phyloP scores from a whole-genome alignment of 2,888 invertebrate species.

The Eurytoma californica region DNA sequence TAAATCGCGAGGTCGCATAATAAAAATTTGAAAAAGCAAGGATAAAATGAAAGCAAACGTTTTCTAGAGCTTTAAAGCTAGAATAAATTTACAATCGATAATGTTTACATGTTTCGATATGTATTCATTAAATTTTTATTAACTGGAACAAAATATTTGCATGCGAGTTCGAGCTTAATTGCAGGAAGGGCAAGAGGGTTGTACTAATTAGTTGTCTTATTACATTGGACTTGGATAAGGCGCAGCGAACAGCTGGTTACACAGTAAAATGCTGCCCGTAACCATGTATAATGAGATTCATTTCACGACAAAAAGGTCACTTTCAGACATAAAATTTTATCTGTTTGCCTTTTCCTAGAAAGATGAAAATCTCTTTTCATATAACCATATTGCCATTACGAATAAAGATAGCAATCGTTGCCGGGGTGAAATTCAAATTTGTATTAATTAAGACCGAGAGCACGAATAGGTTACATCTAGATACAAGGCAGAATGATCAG shows the following conservation, averaged over 20 bases:
- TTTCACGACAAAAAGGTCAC: conserved; percentile 10
- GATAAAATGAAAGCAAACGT: too few relatives aligned
- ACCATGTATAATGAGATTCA: conserved; percentile 29
- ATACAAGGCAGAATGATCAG: background rate
- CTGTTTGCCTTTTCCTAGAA: background rate
- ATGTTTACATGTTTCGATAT: too few relatives aligned
- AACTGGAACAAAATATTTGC: conserved; percentile 2
- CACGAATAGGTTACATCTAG: background rate
- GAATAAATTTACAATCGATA: too few relatives aligned
- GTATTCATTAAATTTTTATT: conserved; percentile 3
- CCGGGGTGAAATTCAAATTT: background rate
- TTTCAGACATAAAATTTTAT: background rate
- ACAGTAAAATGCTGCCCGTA: conserved; percentile 1
- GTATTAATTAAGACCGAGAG: conserved; percentile 8
- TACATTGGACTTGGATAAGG: conserved; percentile 29
- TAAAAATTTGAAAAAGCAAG: too few relatives aligned
- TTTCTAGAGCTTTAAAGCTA: too few relatives aligned
- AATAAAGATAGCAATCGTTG: background rate
- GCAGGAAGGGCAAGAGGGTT: conserved; percentile 2
- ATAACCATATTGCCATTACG: background rate
- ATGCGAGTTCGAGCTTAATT: conserved; percentile 6
- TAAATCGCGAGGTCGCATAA: too few relatives aligned
- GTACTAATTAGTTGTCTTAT: conserved; percentile 45
- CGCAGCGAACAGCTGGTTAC: background rate
- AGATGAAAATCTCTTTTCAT: conserved; percentile 1